Conservation (phyloP, 2,113 vertebrate species). For the Silurus asotus region DNA sequence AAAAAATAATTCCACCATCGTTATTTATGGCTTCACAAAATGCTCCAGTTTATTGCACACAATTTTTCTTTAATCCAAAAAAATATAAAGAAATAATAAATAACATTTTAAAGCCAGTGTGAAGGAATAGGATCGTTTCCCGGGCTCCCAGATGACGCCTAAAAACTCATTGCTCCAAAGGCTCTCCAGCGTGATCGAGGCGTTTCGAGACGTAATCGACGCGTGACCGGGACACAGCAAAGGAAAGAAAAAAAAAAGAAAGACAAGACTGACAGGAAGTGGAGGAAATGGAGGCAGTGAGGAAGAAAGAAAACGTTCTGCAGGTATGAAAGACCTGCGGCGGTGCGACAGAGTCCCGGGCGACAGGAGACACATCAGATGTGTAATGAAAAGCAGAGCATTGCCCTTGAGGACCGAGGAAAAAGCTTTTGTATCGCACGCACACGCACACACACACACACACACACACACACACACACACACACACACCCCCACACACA, state of each 20-base stretch:
- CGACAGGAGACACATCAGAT: slow-evolving; percentile 1
- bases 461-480: not conserved
- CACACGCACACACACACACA: not conserved
- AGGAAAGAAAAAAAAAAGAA: not conserved
- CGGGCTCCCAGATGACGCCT: not conserved
- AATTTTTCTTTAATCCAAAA: too few species aligned
- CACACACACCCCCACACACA: not conserved
- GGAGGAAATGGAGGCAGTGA: not conserved
- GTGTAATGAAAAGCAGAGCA: slow-evolving; percentile 22
- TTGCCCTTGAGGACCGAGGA: not conserved
- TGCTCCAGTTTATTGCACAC: too few species aligned
- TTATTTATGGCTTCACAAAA: too few species aligned
- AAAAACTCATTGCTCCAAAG: not conserved
- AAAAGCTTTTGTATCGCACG: not conserved
- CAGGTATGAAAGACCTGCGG: slow-evolving; percentile 12
- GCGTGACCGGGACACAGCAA: not conserved
- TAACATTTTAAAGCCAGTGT: not conserved
- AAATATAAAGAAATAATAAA: not conserved
- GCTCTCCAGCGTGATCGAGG: slow-evolving; percentile 7
- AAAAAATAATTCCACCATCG: too few species aligned
- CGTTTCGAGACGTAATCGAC: not conserved
- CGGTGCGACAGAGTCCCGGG: not conserved
- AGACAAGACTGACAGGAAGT: slow-evolving; percentile 3
- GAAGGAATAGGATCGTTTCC: not conserved
- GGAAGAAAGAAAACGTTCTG: slow-evolving; percentile 24